A percentile compares a stretch with the other conserved stretches of the same genome.
Evolutionary conservation across 2,113 vertebrate genomes (phyloP).

Genomic region (Prionailurus bengalensis): DNA sequence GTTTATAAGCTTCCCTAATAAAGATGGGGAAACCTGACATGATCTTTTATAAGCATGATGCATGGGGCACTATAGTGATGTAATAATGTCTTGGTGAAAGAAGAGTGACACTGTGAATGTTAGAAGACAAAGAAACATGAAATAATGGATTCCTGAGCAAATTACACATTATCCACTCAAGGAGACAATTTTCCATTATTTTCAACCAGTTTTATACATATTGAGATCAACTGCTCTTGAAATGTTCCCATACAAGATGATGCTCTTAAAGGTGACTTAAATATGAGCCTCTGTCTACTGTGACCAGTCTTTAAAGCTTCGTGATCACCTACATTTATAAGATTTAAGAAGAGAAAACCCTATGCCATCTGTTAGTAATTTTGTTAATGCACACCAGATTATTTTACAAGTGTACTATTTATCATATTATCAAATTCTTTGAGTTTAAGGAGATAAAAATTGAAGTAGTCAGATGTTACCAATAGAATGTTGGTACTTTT

Average conservation of each 20-base stretch:
- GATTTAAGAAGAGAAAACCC: conserved; percentile 64
- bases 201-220: conserved; percentile 46
- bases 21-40: not conserved
- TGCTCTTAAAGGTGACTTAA: conserved; percentile 22
- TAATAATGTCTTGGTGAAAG: not conserved
- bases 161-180: conserved; percentile 44
- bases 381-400: conserved; percentile 72
- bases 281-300: conserved; percentile 30
- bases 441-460: conserved; percentile 68
- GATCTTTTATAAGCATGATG: not conserved
- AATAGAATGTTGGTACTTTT: not conserved
- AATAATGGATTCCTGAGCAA: conserved; percentile 54
- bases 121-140: conserved; percentile 26
- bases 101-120: not conserved
- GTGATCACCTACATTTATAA: conserved; percentile 50
- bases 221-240: conserved; percentile 64
- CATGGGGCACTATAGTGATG: not conserved
- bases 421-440: conserved; percentile 70
- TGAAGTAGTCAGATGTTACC: conserved; percentile 61
- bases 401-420: conserved; percentile 73
- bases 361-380: conserved; percentile 76
- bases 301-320: not conserved
- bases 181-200: conserved; percentile 54
- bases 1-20: conserved; percentile 42
- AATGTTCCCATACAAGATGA: conserved; percentile 41